Evolutionary conservation across 1,140 invertebrate genomes (phyloP), one percentile per base, ranked within the genome.

Genomic region (Papilio dardanus): DNA sequence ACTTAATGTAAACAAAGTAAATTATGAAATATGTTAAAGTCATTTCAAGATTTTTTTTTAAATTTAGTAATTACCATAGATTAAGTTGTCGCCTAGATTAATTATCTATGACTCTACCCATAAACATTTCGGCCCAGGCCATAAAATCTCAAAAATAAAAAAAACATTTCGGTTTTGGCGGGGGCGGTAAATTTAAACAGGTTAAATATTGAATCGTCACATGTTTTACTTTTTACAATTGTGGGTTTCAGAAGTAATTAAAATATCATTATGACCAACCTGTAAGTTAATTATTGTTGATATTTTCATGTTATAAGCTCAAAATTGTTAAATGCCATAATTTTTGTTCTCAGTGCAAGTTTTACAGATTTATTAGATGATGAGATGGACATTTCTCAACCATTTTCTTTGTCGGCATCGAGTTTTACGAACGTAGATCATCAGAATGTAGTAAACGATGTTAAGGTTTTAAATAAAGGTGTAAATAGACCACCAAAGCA

Each of bases 321-420:
- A 37, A 21, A 8, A 68, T 33, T 21, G n/a, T 68, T 42, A n/a
- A n/a, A n/a, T n/a, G n/a, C n/a, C 28, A 42, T 62, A 76, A 74
- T 62, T 76, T 71, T 85, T 86, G 35, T 24, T 21, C 8, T 77
- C 71, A 92, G 90, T 58, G 67, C 74, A 65, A 86, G 79, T 28
- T 91, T 91, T 71, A 90, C 89, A 37, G 88, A 91, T 81, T 42
- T 90, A 76, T 77, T 90, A 14, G 79, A 81, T 30, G 86, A 88
- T n/a, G 86, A 88, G 74, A 83, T 88, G 79, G 62, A 40, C 2
- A 75, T 86, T 71, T 92, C 91, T 12, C 91, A 87, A 75, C 91
- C 91, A 16, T 66, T 92, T 42, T 93, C 90, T 0, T 81, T 93
- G n/a, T 73, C 87, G 8, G 86, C 86, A 33, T 81, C 83, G n/a